These are phyloP conservation scores for Amphibalanus amphitrite DNA, from an alignment of 1,140 invertebrate genomes.

Conservation along the genomic window DNA sequence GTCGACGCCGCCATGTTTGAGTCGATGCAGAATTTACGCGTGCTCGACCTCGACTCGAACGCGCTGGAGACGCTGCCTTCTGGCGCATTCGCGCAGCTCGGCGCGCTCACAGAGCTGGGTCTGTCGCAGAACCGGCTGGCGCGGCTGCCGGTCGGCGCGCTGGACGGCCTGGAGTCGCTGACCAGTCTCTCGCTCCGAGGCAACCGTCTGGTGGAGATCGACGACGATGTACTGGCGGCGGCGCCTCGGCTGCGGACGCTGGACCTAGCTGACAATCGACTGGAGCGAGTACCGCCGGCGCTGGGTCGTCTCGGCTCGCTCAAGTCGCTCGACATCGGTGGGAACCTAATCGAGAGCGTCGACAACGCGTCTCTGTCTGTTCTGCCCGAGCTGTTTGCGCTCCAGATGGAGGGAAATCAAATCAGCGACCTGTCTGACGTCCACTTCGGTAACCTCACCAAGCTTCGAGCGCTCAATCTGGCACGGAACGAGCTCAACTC, in stretches of 20 bases:
- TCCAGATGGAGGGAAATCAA: constrained; percentile 62
- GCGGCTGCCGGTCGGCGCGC: constrained; percentile 55
- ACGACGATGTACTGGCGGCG: constrained; percentile 21
- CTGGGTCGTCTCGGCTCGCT: constrained; percentile 36
- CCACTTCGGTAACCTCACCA: constrained; percentile 59
- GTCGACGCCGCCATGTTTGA: constrained; percentile 70
- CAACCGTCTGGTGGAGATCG: constrained; percentile 36
- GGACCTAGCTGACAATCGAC: constrained; percentile 20
- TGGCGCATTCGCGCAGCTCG: constrained; percentile 59
- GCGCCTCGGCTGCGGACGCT: constrained; percentile 21
- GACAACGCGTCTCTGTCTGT: constrained; percentile 64
- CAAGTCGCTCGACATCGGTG: constrained; percentile 57
- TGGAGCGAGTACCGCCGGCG: constrained; percentile 18
- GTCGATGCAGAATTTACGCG: constrained; percentile 69
- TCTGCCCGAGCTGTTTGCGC: constrained; percentile 59
- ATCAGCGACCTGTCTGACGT: constrained; percentile 41
- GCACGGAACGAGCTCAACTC: constrained; percentile 70
- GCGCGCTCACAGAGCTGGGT: constrained; percentile 69
- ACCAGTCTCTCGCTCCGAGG: constrained; percentile 66
- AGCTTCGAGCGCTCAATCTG: constrained; percentile 64
- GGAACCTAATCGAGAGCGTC: constrained; percentile 64
- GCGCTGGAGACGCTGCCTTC: constrained; percentile 28
- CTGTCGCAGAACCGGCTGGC: constrained; percentile 66
- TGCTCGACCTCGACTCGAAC: constrained; percentile 70
- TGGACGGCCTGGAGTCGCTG: constrained; percentile 66